Evolutionary conservation across 1,140 invertebrate species (phyloP), one percentile per base, ranked within the genome.

Genomic region (Eumeta japonica): DNA sequence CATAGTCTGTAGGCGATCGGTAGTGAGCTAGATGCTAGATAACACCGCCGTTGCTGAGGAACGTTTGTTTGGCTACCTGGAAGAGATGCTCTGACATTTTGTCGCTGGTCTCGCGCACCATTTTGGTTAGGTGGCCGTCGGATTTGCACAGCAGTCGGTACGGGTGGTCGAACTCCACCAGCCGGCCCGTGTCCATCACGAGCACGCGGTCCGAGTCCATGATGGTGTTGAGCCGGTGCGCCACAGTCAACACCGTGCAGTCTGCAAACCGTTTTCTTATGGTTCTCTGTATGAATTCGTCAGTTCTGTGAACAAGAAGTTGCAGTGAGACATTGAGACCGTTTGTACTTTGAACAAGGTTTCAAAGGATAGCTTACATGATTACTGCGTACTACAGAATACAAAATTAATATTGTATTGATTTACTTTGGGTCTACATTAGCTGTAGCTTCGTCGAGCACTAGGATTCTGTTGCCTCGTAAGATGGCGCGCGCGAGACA

Each of bases 141-240:
- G 78, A 61, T 46, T 84, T 79, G 45, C 73, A 66, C 18, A 86
- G 60, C 24, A 89, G 70, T 33, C 65, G 62, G 46, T 78, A 76
- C 0, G 86, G 85, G 48, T 82, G 78, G 42, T 78, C 79, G 50
- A 77, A 80, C 51, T 82, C 81, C 14, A 78, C 79, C 14, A 81
- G 59, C 3, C 58, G 59, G 9, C 83, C 83, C 10, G 77, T 65
- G 54, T 86, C 83, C 79, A 93, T 81, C 3, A 92, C 89, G 50
- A 92, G 72, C 2, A 92, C 81, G 50, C 79, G 59, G 58, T 84
- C 84, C 4, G 82, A 86, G 57, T 92, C 89, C 83, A 92, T 87
- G 28, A 92, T 87, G 1, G 89, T 92, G 55, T 91, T 86, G 7
- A 92, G 65, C 19, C 89, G 76, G 72, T 92, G 89, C 10, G 90